Evolutionary conservation across 2,888 invertebrate genomes (phyloP), one percentile per base, ranked within the genome.

Genomic region (Disparrhopalites patrizii): DNA sequence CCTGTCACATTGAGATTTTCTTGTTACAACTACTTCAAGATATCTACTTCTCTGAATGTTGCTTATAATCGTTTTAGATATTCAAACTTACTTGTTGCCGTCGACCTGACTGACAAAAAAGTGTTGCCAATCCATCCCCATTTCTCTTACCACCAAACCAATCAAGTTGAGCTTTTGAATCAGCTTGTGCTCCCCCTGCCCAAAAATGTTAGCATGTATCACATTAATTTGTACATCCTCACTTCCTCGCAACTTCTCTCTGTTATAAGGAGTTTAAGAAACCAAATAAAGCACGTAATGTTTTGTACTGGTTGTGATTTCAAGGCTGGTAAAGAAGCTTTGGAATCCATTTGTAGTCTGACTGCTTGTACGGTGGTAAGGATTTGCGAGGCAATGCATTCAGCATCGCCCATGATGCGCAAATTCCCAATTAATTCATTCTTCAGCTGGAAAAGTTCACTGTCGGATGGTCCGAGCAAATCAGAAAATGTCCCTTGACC

Each of bases 141-240:
- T 65, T 64, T 66, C 67, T 30, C 67, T 58, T 1, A 65, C 57
- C 10, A 70, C 55, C 36, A 70, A 68, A 15, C 36, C 43, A 25
- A 61, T 60, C 20, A 62, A n/a, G 5, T 43, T 38, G 13, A 68
- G 38, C 18, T 62, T 33, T n/a, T 68, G 61, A 20, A 64, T 13
- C 15, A 68, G 28, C 40, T 47, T 62, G 23, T 68, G 62, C 1
- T 58, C 60, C 0, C 57, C 63, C 68, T 62, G 23, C 13, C 13
- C n/a, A n/a, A n/a, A 28, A 33, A 36, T 20, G 36, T 36, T 7
- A 36, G 36, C 15, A 36, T 36, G 15, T 7, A 15, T 36, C 7
- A 36, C 15, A 36, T 36, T 36, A 36, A 15, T 36, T 36, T 36
- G 7, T 10, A 36, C 36, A n/a, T n/a, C n/a, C n/a, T n/a, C n/a